These are phyloP conservation scores for Antheraea mylitta DNA, from an alignment of 1,140 invertebrate genomes.

Conservation along the genomic window DNA sequence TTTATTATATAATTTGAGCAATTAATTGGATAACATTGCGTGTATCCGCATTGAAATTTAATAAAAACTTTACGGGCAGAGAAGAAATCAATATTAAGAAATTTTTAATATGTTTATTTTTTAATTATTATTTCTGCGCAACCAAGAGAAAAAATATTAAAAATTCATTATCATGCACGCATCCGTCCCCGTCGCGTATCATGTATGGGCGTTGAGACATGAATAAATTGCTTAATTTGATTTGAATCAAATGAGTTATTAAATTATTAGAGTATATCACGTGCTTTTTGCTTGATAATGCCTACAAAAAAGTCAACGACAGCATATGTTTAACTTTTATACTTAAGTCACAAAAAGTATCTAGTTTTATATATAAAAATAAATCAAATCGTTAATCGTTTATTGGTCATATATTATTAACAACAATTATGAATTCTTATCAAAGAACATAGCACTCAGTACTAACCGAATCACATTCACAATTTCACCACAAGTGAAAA, in stretches of 20 bases:
- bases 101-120: constrained; percentile 6
- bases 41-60: neutral
- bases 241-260: constrained; percentile 59
- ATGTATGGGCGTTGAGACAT: constrained; percentile 31
- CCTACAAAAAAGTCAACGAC: too few relatives aligned
- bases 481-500: too few relatives aligned
- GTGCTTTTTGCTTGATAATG: too few relatives aligned
- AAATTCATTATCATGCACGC: constrained; percentile 47
- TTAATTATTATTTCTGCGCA: constrained; percentile 41
- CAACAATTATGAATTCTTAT: too few relatives aligned
- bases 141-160: constrained; percentile 42
- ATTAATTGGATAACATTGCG: neutral
- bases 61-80: constrained; percentile 18
- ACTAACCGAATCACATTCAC: too few relatives aligned
- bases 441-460: too few relatives aligned
- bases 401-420: too few relatives aligned
- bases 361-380: too few relatives aligned
- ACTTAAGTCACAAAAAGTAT: too few relatives aligned
- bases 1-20: neutral
- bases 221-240: constrained; percentile 74
- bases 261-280: constrained; percentile 63
- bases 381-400: too few relatives aligned
- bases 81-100: constrained; percentile 19
- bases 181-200: constrained; percentile 15
- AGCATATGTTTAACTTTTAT: too few relatives aligned